These are phyloP conservation scores for Mandrillus leucophaeus DNA, from an alignment of 2,113 vertebrate genomes.

Conservation along the genomic window DNA sequence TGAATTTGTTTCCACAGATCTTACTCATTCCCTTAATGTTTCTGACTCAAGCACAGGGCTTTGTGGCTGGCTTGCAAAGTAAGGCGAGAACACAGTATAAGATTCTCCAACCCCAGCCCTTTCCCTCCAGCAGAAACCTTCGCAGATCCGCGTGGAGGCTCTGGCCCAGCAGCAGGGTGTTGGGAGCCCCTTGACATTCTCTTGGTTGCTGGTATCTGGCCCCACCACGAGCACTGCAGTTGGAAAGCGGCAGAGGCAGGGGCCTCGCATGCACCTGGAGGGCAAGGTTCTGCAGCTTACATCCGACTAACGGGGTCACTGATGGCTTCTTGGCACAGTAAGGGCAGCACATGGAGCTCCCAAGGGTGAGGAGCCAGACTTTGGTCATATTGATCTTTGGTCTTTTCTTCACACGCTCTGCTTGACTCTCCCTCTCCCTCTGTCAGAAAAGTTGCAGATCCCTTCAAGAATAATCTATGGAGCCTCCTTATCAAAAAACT, in stretches of 20 bases:
- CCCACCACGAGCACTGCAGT: not conserved
- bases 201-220: not conserved
- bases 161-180: not conserved
- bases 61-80: not conserved
- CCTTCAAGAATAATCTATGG: not conserved
- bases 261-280: not conserved
- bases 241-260: not conserved
- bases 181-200: not conserved
- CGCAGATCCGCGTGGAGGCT: not conserved
- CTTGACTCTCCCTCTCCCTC: not conserved
- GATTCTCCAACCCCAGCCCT: not conserved
- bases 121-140: not conserved
- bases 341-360: not conserved
- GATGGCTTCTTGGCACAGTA: not conserved
- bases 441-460: not conserved
- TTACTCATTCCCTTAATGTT: not conserved
- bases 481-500: not conserved
- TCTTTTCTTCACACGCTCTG: not conserved
- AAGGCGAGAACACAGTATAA: not conserved
- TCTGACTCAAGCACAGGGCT: not conserved
- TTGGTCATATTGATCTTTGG: not conserved
- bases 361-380: not conserved
- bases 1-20: not conserved
- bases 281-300: not conserved
- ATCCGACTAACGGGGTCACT: not conserved